These are phyloP conservation scores for Tipula helvola DNA, from an alignment of 2,888 invertebrate genomes.

Conservation along the genomic window DNA sequence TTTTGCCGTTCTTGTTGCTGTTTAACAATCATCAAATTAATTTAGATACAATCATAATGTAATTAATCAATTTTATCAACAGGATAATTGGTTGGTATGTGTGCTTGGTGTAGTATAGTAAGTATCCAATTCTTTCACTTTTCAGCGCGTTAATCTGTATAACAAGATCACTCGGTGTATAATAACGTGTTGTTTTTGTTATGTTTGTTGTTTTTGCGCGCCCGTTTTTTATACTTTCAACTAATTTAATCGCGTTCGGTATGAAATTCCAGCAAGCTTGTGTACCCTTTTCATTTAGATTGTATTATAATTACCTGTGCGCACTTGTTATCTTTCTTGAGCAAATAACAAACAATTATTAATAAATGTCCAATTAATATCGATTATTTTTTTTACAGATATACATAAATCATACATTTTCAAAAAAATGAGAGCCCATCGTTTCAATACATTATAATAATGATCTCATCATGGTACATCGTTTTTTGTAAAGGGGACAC, in stretches of 20 bases:
- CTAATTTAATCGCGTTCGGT: not conserved
- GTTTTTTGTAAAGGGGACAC: not conserved
- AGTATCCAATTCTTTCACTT: not conserved
- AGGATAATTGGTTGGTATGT: not conserved
- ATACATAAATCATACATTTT: not conserved
- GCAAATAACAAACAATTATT: not conserved
- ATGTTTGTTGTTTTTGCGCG: not conserved
- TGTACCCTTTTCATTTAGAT: not conserved
- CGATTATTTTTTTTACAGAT: not conserved
- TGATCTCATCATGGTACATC: not conserved
- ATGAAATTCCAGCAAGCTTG: not conserved
- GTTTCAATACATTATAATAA: not conserved
- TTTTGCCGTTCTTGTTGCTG: not conserved
- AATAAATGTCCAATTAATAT: not conserved
- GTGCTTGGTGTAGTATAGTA: not conserved
- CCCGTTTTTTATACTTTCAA: not conserved
- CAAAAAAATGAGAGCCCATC: not conserved
- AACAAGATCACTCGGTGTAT: not conserved
- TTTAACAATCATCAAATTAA: not conserved
- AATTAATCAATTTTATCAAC: slow-evolving; percentile 4
- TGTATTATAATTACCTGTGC: not conserved
- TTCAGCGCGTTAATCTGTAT: not conserved
- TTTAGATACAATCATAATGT: slow-evolving; percentile 4
- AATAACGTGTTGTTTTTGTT: too few species aligned
- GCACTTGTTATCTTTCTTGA: not conserved